A percentile compares a stretch with the other conserved stretches of the same genome.
Conservation (phyloP, 2,797 vertebrate species). For the Gouania willdenowi region DNA sequence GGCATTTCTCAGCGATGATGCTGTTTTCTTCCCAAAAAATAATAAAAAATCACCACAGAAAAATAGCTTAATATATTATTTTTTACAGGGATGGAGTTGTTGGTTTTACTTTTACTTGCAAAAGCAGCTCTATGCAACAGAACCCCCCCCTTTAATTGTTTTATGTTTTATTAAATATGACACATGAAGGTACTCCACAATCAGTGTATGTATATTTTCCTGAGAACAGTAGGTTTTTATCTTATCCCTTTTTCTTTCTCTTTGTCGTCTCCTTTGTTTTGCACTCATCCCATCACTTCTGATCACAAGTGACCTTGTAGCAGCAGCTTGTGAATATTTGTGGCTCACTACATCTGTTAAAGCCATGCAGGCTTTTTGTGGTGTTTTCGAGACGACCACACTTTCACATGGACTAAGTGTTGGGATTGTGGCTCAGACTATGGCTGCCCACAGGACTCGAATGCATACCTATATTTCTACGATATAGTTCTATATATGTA, state of each 20-base stretch:
- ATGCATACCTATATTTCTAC: slow-evolving; percentile 48
- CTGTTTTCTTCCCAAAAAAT: no score
- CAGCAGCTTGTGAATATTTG: slow-evolving; percentile 51
- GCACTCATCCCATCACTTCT: not conserved
- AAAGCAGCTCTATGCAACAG: slow-evolving; percentile 55
- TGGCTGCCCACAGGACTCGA: slow-evolving; percentile 42
- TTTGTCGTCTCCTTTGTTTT: not conserved
- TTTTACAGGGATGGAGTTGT: no score
- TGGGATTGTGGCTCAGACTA: slow-evolving; percentile 53
- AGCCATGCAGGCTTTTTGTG: slow-evolving; percentile 56
- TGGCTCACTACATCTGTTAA: slow-evolving; percentile 65
- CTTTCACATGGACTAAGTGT: slow-evolving; percentile 52
- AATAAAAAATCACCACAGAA: no score
- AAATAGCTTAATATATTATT: not conserved
- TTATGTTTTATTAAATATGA: not conserved
- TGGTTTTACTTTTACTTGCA: not conserved
- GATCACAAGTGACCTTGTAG: slow-evolving; percentile 51
- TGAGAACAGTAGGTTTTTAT: not conserved
- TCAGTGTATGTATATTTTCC: not conserved
- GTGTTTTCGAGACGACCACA: slow-evolving; percentile 53
- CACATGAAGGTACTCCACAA: not conserved
- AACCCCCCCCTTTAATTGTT: slow-evolving; percentile 27
- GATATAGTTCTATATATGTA: slow-evolving; percentile 58
- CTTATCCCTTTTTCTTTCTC: not conserved
- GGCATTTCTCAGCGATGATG: no score